Base-by-base conservation (phyloP, 2,888 invertebrate genomes). In the Eledone cirrhosa region DNA sequence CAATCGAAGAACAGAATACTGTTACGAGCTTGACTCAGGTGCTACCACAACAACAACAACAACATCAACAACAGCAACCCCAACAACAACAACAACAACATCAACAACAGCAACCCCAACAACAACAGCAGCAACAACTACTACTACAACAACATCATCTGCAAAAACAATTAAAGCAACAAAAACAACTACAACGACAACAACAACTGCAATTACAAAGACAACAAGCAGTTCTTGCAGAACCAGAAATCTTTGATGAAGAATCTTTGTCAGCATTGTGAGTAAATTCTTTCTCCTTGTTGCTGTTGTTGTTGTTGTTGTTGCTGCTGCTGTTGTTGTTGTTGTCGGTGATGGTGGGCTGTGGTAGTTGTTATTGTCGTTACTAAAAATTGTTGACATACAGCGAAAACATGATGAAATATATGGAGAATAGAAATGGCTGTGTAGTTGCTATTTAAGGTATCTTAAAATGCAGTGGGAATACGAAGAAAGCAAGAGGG, bases 1-100 rank as follows among this genome's bases (percentile, higher is more conserved):
- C 86, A 33, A 87, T 88, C 59, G 88, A 88, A 76, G 88, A 88
- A 79, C 86, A 85, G 1, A 83, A 83, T 77, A 87, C 88, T 0
- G 84, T 88, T 24, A 85, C 84, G 48, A 88, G 88, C 69, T 78
- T 88, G 47, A 82, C 83, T 29, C 86, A 86, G 80, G 31, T 84
- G 78, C 77, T 80, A 19, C 72, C 41, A n/a, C 69, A 72, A 33
- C 63, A 67, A 13, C 41, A 77, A 13, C 41, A 59, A 24, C 67
- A 67, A 29, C 69, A 16, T 33, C 48, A 67, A 53, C 41, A 63
- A 69, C 41, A n/a, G n/a, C n/a, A n/a, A n/a, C n/a, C 83, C 31
- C 86, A 86, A 80, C 31, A 84, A 77, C 76, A 79, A 19, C 72
- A 69, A 16, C 69, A 72, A 33, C 63, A 67, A 13, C 41, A 77